Evolutionary conservation across 2,797 vertebrate genomes (phyloP), one percentile per base, ranked within the genome.

Genomic region (Chaetophractus vellerosus): DNA sequence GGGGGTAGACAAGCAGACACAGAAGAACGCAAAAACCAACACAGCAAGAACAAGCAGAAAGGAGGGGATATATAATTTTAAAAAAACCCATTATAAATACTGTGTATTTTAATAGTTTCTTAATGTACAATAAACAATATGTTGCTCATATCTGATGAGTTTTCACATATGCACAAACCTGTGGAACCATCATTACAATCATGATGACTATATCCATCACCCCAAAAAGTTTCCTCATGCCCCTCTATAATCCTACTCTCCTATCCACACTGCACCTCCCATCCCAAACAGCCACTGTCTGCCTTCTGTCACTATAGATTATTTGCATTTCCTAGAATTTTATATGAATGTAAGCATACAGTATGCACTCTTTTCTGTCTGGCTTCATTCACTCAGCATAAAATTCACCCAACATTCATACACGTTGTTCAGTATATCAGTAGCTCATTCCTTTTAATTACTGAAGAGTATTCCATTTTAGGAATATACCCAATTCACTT

Each of bases 241-340:
- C 31, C 9, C 18, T 26, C 48, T 31, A 38, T 41, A 41, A 38
- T 50, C 19, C 28, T 6, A 48, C 48, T 8, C 11, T 85, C 28
- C 74, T 33, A 52, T 38, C 9, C 21, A 72, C 31, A 16, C 9
- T 19, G 24, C 3, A 50, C n/a, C 7, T 63, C n/a, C 8, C 6
- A 14, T 21, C 50, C 33, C 36, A 33, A 59, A 6, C n/a, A 76
- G 38, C 38, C 38, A 61, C 9, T 36, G 21, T 59, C 28, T 45
- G 31, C 64, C 78, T 85, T 52, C 50, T 90, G 33, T 52, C 75
- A 45, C 12, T 45, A 23, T 2, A 28, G 36, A 6, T 75, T 24
- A 69, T 83, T 59, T 63, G 18, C 59, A 45, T 92, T 88, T 64
- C 80, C 18, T 80, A 96, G n/a, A 75, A 82, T 79, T 92, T 38